Evolutionary conservation across 2,888 invertebrate species (phyloP).

Genomic region (Peribatodes rhomboidaria): DNA sequence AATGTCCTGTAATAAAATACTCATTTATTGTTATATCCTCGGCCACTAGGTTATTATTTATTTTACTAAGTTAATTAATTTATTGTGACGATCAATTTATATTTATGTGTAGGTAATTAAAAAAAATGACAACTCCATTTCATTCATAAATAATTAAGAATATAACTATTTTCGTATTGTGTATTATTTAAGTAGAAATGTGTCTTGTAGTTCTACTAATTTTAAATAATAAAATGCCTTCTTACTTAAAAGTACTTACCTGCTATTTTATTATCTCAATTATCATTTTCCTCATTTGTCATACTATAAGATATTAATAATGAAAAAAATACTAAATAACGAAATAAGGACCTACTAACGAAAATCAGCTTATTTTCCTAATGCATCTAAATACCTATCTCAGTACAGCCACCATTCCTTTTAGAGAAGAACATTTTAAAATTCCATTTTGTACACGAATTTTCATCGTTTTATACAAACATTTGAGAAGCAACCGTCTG

Average conservation of each 20-base stretch:
- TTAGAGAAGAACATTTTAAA: constrained; percentile 21
- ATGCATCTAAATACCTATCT: not conserved
- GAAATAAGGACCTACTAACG: too few species aligned
- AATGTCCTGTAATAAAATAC: constrained; percentile 20
- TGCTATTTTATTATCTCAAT: too few species aligned
- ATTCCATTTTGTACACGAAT: constrained; percentile 27
- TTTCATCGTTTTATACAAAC: constrained; percentile 49
- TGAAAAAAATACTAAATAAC: too few species aligned
- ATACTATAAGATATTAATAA: too few species aligned
- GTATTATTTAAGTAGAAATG: too few species aligned
- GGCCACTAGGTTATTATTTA: constrained; percentile 23
- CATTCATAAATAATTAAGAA: not conserved
- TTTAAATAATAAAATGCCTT: too few species aligned
- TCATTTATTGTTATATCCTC: constrained; percentile 2
- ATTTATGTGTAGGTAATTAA: not conserved
- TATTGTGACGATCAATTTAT: constrained; percentile 3
- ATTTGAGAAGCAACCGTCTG: constrained; percentile 69
- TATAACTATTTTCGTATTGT: not conserved
- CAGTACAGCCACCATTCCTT: not conserved
- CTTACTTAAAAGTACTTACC: too few species aligned
- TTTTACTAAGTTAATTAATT: not conserved
- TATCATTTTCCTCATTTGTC: too few species aligned
- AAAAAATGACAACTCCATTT: not conserved
- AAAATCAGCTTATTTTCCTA: not conserved
- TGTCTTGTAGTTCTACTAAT: too few species aligned